Base-by-base conservation (phyloP, 1,140 invertebrate genomes). In the Cotesia vestalis region DNA sequence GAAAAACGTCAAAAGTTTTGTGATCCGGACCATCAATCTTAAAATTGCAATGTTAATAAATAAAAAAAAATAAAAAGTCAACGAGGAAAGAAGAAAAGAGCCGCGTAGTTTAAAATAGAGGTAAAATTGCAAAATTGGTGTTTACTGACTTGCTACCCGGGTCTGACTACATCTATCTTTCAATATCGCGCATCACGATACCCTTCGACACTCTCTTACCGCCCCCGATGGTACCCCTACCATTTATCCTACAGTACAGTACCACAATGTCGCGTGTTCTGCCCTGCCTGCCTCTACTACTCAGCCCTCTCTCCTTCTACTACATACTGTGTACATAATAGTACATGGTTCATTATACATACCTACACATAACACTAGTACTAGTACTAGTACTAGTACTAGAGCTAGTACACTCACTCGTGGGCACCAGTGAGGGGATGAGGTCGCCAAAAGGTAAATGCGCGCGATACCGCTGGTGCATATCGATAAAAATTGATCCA, bases 141-240 rank as follows among this genome's bases (percentile, higher is more conserved):
- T 70, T 70, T 12, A 74, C 73, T 69, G 52, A 62, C 68, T 74
- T 68, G 52, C 73, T 66, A 70, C 55, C 62, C 73, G 63, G 64
- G 60, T 69, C 62, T 20, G 17, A 70, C 73, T 74, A 74, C 27
- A 74, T 74, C 67, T 67, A 74, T 74, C 73, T 74, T 74, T 70
- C 73, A 74, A 74, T 74, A 74, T 69, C 60, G 60, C 60, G 67
- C 68, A 40, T 57, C 60, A 11, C 72, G 72, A 69, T 69, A 68
- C 71, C 71, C 71, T 69, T 61, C 67, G 55, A 69, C 55, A 60
- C 55, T 59, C 67, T 62, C 60, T 36, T 35, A 12, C 34, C 36
- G 60, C 38, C 35, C 14, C 63, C 57, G 20, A 46, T 46, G 40
- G 11, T 46, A 40, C 66, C 52, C 8, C 63, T 5, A 66, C 46